phyloP scores from a whole-genome alignment of 1,140 invertebrate species.

The Meteorus sp. region DNA sequence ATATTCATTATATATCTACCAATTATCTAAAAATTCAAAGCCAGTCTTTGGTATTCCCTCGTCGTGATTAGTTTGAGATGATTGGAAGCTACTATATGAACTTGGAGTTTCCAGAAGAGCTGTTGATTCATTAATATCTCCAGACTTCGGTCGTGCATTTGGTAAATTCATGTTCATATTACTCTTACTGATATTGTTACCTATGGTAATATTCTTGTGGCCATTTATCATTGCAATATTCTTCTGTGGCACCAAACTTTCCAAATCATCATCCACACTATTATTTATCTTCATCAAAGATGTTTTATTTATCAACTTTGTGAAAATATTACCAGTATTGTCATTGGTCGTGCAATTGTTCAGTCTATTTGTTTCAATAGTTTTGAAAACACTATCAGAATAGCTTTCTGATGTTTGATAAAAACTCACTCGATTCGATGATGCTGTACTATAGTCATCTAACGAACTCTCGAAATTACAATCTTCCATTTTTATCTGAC shows the following conservation, averaged over 20 bases:
- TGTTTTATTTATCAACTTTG: slow-evolving; percentile 52
- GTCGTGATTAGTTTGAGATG: slow-evolving; percentile 47
- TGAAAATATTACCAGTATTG: slow-evolving; percentile 47
- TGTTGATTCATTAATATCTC: slow-evolving; percentile 48
- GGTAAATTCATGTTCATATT: slow-evolving; percentile 38
- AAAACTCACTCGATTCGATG: slow-evolving; percentile 41
- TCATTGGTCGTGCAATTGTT: slow-evolving; percentile 34
- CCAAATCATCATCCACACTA: slow-evolving; percentile 46
- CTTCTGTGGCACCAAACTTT: slow-evolving; percentile 42
- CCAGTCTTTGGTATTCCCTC: slow-evolving; percentile 71
- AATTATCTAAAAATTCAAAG: slow-evolving; percentile 75
- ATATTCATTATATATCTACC: no score
- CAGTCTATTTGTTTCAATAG: slow-evolving; percentile 38
- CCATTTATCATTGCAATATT: slow-evolving; percentile 17
- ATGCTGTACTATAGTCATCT: slow-evolving; percentile 45
- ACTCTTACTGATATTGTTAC: slow-evolving; percentile 38
- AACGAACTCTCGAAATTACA: slow-evolving; percentile 36
- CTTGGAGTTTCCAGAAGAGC: slow-evolving; percentile 48
- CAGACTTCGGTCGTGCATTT: slow-evolving; percentile 48
- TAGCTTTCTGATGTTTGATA: slow-evolving; percentile 46
- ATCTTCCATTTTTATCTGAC: slow-evolving; percentile 42
- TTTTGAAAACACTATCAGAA: slow-evolving; percentile 41
- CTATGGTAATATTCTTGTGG: slow-evolving; percentile 35
- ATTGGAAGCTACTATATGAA: slow-evolving; percentile 49
- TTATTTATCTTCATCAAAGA: slow-evolving; percentile 50